Evolutionary conservation across 53 echinoderm and acorn worm genomes (phyloP).

Genomic region (Mesocentrotus franciscanus): DNA sequence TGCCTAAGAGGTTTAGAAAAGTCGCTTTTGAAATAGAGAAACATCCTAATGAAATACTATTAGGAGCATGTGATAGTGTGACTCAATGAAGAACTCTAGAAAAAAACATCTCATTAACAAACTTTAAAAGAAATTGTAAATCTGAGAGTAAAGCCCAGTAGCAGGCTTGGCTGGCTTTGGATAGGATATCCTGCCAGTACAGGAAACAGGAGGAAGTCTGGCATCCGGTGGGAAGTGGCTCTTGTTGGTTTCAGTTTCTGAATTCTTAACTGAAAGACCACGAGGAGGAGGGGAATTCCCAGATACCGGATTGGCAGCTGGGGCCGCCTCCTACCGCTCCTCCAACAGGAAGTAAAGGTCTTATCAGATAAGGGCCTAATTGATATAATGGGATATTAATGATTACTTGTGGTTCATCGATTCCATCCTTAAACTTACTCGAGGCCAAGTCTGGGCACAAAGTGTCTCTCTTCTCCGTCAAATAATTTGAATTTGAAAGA

Average conservation of each 20-base stretch:
- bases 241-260: constrained; percentile 59
- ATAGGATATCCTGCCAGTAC: neutral
- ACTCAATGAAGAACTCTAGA: neutral
- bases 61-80: constrained; percentile 36
- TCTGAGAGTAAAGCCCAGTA: neutral
- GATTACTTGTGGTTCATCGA: constrained; percentile 1
- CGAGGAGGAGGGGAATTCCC: constrained; percentile 55
- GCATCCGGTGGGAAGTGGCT: constrained; percentile 55
- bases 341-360: neutral
- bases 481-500: neutral
- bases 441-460: neutral
- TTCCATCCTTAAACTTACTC: neutral
- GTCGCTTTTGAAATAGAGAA: neutral
- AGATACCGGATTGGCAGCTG: neutral
- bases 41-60: neutral
- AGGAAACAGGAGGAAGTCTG: constrained; percentile 42
- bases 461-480: neutral
- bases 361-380: constrained; percentile 26
- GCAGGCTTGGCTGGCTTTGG: constrained; percentile 23
- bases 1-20: neutral
- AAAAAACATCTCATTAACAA: constrained; percentile 15
- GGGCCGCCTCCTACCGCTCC: neutral
- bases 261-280: neutral
- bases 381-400: constrained; percentile 40
- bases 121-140: neutral